A percentile compares a stretch with the other conserved stretches of the same genome.
Conservation (phyloP, 2,113 vertebrate genomes). For the Lasiurus borealis region DNA sequence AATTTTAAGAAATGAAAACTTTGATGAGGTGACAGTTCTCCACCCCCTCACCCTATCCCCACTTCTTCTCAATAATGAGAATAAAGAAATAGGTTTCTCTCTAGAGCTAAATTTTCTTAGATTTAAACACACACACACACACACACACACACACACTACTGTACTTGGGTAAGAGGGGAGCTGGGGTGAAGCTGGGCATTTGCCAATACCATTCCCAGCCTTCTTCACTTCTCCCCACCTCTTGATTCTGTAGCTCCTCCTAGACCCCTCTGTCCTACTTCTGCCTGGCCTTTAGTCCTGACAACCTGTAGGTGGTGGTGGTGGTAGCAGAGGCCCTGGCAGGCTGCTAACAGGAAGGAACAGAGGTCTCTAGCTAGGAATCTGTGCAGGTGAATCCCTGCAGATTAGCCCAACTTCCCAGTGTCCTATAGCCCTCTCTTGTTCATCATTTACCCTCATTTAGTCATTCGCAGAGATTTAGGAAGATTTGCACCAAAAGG, state of each 20-base stretch:
- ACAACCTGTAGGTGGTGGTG: background rate
- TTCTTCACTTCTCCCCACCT: background rate
- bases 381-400: conserved; percentile 12
- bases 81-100: conserved; percentile 18
- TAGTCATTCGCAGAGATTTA: conserved; percentile 82
- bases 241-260: background rate
- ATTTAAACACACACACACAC: background rate
- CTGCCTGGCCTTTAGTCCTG: background rate
- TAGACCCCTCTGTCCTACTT: background rate
- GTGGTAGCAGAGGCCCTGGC: too few relatives aligned
- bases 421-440: background rate
- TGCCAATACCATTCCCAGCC: background rate
- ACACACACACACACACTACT: background rate
- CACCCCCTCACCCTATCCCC: fast-evolving
- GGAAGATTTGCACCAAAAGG: conserved; percentile 85
- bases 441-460: conserved; percentile 67
- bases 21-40: background rate
- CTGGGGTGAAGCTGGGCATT: background rate
- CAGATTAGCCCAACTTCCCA: conserved; percentile 38
- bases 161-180: background rate
- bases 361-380: conserved; percentile 59
- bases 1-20: conserved; percentile 24
- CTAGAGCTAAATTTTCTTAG: conserved; percentile 8
- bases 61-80: background rate
- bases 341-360: conserved; percentile 33